These are phyloP conservation scores for Microctenopoma steveboyesi DNA, from an alignment of 2,797 vertebrate species.

Conservation along the genomic window DNA sequence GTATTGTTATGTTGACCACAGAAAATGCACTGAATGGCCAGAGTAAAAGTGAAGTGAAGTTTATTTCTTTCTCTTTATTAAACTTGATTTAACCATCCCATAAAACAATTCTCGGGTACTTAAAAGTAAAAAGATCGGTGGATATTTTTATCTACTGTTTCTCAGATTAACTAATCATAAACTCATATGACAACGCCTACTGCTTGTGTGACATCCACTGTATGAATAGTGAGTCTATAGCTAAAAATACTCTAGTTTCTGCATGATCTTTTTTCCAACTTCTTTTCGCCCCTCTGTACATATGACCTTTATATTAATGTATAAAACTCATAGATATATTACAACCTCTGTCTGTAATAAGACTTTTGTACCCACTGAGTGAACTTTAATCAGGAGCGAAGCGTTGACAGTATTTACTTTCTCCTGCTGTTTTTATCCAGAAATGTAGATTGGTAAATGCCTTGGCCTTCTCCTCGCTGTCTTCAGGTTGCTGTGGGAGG, in stretches of 20 bases:
- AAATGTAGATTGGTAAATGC: slow-evolving; percentile 51
- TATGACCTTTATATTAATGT: slow-evolving; percentile 25
- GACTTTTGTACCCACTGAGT: slow-evolving; percentile 28
- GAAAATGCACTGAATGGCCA: no score
- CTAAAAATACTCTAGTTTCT: background rate
- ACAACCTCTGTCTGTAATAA: background rate
- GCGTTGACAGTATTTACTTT: slow-evolving; percentile 41
- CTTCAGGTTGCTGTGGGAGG: slow-evolving; percentile 44
- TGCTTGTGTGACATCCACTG: background rate
- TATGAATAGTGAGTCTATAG: background rate
- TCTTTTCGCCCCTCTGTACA: background rate
- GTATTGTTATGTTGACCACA: no score
- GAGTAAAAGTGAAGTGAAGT: no score
- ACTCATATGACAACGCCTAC: background rate
- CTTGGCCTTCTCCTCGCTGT: slow-evolving; percentile 18
- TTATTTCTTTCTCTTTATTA: no score
- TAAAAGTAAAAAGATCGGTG: background rate
- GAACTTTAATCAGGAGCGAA: slow-evolving; percentile 50
- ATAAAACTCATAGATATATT: slow-evolving; percentile 15
- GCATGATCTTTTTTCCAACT: background rate
- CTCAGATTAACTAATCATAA: background rate
- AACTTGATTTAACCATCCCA: background rate
- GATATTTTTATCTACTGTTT: background rate
- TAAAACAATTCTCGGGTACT: background rate
- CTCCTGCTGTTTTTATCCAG: slow-evolving; percentile 39